A percentile compares a stretch with the other conserved stretches of the same genome.
Evolutionary conservation across 1,140 invertebrate species (phyloP).

Genomic region (Hormaphis cornu): DNA sequence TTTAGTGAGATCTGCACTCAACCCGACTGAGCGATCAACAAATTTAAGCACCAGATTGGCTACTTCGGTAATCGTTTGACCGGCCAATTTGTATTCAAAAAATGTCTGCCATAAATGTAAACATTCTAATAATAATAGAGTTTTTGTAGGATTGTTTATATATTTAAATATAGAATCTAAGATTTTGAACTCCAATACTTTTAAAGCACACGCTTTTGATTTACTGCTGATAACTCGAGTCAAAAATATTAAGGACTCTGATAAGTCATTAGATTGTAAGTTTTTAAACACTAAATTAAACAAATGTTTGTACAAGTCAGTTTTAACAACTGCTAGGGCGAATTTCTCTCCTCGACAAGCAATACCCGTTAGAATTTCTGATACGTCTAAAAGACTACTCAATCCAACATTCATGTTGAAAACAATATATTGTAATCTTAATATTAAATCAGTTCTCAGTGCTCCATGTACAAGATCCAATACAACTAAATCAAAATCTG

Average conservation of each 20-base stretch:
- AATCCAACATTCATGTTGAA: not conserved
- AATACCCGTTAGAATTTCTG: conserved; percentile 10
- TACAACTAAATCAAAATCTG: conserved; percentile 74
- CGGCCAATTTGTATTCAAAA: conserved; percentile 43
- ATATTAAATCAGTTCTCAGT: conserved; percentile 64
- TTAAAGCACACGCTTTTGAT: not conserved
- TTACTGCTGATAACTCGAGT: conserved; percentile 7
- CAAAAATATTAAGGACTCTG: not conserved
- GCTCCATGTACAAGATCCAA: conserved; percentile 63
- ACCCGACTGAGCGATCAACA: conserved; percentile 13
- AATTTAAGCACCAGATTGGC: conserved; percentile 16
- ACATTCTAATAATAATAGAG: conserved; percentile 16
- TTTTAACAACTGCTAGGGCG: not conserved
- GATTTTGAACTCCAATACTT: conserved; percentile 21
- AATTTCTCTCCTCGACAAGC: conserved; percentile 13
- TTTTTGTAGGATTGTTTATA: not conserved
- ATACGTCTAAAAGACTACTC: conserved; percentile 7
- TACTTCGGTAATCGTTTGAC: conserved; percentile 12
- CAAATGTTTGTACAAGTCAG: conserved; percentile 9
- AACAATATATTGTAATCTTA: conserved; percentile 51
- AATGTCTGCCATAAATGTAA: conserved; percentile 44
- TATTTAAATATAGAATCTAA: conserved; percentile 19
- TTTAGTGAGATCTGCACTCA: conserved; percentile 6
- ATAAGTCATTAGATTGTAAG: not conserved
- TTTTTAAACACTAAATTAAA: conserved; percentile 12